Evolutionary conservation across 2,113 vertebrate genomes (phyloP), one percentile per base, ranked within the genome.

Genomic region (Anoplopoma fimbria): DNA sequence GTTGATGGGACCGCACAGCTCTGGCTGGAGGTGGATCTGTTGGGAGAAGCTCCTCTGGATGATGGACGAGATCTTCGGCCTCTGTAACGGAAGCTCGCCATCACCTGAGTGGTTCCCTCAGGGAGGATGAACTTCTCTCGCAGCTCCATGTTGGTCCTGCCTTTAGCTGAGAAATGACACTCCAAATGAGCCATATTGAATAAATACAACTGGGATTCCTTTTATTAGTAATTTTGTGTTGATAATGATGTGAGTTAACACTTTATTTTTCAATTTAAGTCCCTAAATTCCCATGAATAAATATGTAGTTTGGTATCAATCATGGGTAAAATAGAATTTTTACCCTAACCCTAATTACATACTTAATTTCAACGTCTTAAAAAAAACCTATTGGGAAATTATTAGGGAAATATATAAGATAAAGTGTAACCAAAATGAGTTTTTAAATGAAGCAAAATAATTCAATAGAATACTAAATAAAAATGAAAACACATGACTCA

Each of bases 71-170:
- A 99, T 71, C 97, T 95, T 1, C 97, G 97, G 55, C 98, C 98
- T 81, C 97, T 92, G 34, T 97, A 97, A 79, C 98, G 96, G 95
- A 99, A 99, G 77, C 97, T 97, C 23, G 97, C 96, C 97, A 99
- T 99, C 86, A 96, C 95, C 90, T 99, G 98, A 64, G 96, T 97
- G 90, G 97, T 95, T 45, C 98, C 98, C 10, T 99, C 98, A 1
- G 98, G 98, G 84, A 99, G 89, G 81, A 99, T 99, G 93, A 99
- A 99, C 94, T 99, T 99, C 85, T 99, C 98, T 1, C 98, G 95
- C 38, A 99, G 96, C 87, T 99, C 98, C 94, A 99, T 74, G 1
- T 99, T 99, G 13, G 98, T 99, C 82, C 98, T 96, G 79, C 98
- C 98, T 94, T 99, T 99, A 58, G 98, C 98, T 99, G 82, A 33